These are phyloP conservation scores for Oscheius myriophilus DNA, from an alignment of 2,888 invertebrate species.

Conservation along the genomic window DNA sequence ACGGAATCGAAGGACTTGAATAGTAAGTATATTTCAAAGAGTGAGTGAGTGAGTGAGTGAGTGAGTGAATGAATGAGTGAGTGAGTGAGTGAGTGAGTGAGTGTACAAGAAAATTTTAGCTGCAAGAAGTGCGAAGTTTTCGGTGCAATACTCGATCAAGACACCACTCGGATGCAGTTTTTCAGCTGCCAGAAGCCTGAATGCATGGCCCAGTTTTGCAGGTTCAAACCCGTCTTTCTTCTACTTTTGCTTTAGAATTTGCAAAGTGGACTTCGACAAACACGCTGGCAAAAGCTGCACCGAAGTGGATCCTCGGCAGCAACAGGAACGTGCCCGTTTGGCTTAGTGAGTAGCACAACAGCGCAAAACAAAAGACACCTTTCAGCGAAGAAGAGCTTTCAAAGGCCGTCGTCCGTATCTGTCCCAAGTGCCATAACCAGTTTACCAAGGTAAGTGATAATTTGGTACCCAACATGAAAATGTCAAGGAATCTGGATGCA, in stretches of 20 bases:
- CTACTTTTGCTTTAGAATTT: constrained; percentile 3
- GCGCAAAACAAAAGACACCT: background rate
- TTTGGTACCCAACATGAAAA: background rate
- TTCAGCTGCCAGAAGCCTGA: constrained; percentile 9
- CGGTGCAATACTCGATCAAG: constrained; percentile 5
- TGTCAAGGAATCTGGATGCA: constrained; percentile 7
- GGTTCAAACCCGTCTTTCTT: background rate
- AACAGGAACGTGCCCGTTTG: background rate
- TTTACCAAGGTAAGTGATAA: background rate
- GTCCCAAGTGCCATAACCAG: constrained; percentile 13
- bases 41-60: no score
- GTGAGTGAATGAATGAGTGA: no score
- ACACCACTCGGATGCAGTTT: constrained; percentile 17
- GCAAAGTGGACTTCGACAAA: constrained; percentile 7
- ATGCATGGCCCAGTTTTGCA: constrained; percentile 27
- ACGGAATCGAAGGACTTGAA: background rate
- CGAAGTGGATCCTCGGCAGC: constrained; percentile 11
- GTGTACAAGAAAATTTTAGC: no score
- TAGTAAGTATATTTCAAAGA: background rate
- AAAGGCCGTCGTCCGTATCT: background rate
- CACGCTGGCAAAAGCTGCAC: constrained; percentile 19
- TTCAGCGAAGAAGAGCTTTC: constrained; percentile 14
- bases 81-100: no score
- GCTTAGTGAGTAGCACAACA: background rate
- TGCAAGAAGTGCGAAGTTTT: constrained; percentile 19